Percentiles rank a stretch among this genome's conserved stretches.
These are phyloP conservation scores for Dendronephthya gigantea DNA, from an alignment of 64 coral and sea anemone genomes.

Conservation along the genomic window DNA sequence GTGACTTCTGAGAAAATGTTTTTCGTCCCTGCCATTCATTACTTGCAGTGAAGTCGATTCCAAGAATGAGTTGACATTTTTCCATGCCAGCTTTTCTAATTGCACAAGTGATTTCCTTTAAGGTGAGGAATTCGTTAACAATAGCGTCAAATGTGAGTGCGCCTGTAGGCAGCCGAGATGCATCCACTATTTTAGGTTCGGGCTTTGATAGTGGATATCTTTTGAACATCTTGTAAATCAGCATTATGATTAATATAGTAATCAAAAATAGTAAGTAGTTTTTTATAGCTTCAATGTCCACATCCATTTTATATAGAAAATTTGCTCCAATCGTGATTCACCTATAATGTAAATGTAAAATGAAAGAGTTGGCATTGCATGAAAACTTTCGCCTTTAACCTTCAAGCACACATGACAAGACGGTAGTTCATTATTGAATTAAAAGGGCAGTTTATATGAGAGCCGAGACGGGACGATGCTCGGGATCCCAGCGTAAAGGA, in stretches of 20 bases:
- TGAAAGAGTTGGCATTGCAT: too few species aligned
- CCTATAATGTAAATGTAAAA: too few species aligned
- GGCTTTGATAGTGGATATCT: background rate
- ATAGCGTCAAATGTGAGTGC: slow-evolving; percentile 49
- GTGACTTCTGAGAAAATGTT: slow-evolving; percentile 53
- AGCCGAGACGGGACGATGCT: too few species aligned
- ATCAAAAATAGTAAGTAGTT: background rate
- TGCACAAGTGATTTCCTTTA: slow-evolving; percentile 67
- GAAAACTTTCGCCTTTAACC: too few species aligned
- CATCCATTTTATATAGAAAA: background rate
- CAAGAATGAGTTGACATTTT: slow-evolving; percentile 76
- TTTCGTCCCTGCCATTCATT: slow-evolving; percentile 98
- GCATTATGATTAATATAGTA: background rate
- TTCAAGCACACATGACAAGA: too few species aligned
- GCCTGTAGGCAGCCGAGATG: background rate
- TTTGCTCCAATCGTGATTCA: too few species aligned
- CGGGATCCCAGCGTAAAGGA: too few species aligned
- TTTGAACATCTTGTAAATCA: background rate
- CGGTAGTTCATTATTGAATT: too few species aligned
- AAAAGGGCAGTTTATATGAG: too few species aligned
- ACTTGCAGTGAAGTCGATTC: slow-evolving; percentile 96
- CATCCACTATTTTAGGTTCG: background rate
- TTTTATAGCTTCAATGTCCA: background rate
- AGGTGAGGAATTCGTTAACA: slow-evolving; percentile 59
- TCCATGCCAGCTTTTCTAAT: slow-evolving; percentile 64